Percentiles rank a stretch among this genome's conserved stretches.
phyloP scores from a whole-genome alignment of 2,888 invertebrate genomes.

The Campopleginae sp. region DNA sequence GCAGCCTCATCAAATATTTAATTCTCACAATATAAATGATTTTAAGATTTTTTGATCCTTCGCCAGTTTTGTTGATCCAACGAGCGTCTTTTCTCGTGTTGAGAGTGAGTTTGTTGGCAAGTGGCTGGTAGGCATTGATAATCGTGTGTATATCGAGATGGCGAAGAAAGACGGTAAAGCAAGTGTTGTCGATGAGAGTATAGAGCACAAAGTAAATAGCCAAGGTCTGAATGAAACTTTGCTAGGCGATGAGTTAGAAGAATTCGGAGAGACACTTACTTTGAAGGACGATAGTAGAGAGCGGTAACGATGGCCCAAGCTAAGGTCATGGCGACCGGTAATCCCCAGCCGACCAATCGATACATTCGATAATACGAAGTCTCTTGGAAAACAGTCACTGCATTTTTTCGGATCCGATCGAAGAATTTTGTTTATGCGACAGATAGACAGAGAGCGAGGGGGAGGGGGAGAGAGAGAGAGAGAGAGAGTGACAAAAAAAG shows the following conservation, averaged over 20 bases:
- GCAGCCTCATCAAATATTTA: too few species aligned
- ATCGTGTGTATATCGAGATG: neutral
- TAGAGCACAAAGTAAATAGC: neutral
- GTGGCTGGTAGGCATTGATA: neutral
- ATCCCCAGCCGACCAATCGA: conserved; percentile 90
- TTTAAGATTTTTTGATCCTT: too few species aligned
- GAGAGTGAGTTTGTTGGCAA: neutral
- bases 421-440: conserved; percentile 27
- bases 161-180: neutral
- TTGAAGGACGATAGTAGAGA: conserved; percentile 84
- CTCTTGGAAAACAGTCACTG: conserved; percentile 89
- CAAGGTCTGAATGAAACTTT: neutral
- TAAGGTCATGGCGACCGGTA: conserved; percentile 88
- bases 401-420: conserved; percentile 55
- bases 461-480: conserved; percentile 15
- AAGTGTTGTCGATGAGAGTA: too few species aligned
- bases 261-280: conserved; percentile 76
- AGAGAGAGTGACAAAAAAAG: neutral
- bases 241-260: neutral
- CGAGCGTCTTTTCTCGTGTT: too few species aligned
- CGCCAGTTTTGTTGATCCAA: too few species aligned
- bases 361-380: conserved; percentile 88
- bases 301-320: conserved; percentile 89
- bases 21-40: too few species aligned
- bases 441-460: conserved; percentile 9